Evolutionary conservation across 92 coral and sea anemone genomes (phyloP), one percentile per base, ranked within the genome.

Genomic region (Phenganax subtilis): DNA sequence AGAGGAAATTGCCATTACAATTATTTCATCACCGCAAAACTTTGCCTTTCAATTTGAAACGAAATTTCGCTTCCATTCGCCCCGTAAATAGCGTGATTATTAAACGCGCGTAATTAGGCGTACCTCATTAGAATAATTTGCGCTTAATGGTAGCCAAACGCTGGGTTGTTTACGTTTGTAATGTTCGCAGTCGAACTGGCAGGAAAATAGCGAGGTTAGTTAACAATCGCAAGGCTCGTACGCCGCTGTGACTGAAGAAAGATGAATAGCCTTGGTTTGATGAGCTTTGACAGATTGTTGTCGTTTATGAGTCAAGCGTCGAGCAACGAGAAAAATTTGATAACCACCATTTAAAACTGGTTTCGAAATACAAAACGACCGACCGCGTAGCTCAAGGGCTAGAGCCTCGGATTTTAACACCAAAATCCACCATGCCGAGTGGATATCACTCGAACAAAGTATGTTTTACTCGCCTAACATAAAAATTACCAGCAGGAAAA

Each of bases 171-270:
- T 37, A 10, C 8, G 52, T 68, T 37, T 37, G 51, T 1, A 28
- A n/a, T 10, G 31, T 68, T 29, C 31, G 11, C 47, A 7, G 31
- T 51, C 73, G 6, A 68, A 7, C 47, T 14, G 30, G 47, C 17
- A 28, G 37, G 9, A 64, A 68, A 68, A 68, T 30, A 30, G 52
- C 52, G 54, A 9, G 31, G 73, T 68, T 68, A 68, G 12, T 68
- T 53, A 53, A 68, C 73, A 30, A 73, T 51, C 54, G 25, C 16
- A 2, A 25, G 27, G 10, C 77, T 7, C 77, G 83, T 31, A 25
- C 51, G 61, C 83, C 83, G 74, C 83, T 53, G 74, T 44, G 83
- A 30, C 55, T 51, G 83, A 16, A 54, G 83, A 79, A 53, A 79
- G 83, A 79, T 79, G 83, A 79, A 79, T 79, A 10, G 60, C 12